phyloP scores from a whole-genome alignment of 1,140 invertebrate genomes.

The Venustaconcha ellipsiformis region DNA sequence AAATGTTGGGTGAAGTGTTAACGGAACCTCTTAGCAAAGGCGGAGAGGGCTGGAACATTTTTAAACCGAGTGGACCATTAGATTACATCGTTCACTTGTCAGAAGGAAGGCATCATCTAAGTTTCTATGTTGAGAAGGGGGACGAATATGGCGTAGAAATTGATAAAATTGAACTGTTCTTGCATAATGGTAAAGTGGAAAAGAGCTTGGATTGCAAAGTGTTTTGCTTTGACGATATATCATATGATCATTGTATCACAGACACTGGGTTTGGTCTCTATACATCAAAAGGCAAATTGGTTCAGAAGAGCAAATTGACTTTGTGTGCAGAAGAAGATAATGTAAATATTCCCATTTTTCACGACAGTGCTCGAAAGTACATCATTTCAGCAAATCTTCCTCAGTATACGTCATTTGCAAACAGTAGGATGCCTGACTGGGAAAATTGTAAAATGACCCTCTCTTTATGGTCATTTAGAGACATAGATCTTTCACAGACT shows the following conservation, averaged over 20 bases:
- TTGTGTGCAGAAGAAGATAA: slow-evolving; percentile 30
- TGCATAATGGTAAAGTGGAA: background rate
- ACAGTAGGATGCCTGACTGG: slow-evolving; percentile 31
- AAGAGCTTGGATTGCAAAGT: slow-evolving; percentile 1
- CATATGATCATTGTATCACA: background rate
- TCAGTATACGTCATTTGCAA: slow-evolving; percentile 23
- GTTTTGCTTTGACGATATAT: slow-evolving; percentile 25
- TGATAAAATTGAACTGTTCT: slow-evolving; percentile 6
- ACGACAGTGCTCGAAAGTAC: slow-evolving; percentile 7
- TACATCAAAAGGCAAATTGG: background rate
- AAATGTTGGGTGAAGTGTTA: background rate
- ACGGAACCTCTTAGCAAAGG: slow-evolving; percentile 4
- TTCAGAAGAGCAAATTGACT: slow-evolving; percentile 15
- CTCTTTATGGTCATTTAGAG: slow-evolving; percentile 6
- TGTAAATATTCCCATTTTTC: slow-evolving; percentile 24
- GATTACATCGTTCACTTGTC: background rate
- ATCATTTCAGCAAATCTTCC: slow-evolving; percentile 20
- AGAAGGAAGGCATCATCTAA: no score
- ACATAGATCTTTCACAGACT: background rate
- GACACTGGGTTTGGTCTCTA: no score
- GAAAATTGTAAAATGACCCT: slow-evolving; percentile 19
- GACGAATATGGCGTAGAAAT: slow-evolving; percentile 28
- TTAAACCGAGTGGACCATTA: background rate
- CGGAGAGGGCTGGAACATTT: slow-evolving; percentile 14
- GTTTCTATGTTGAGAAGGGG: no score